These are phyloP conservation scores for Sinocyclocheilus anshuiensis DNA, from an alignment of 2,113 vertebrate genomes.

Conservation along the genomic window DNA sequence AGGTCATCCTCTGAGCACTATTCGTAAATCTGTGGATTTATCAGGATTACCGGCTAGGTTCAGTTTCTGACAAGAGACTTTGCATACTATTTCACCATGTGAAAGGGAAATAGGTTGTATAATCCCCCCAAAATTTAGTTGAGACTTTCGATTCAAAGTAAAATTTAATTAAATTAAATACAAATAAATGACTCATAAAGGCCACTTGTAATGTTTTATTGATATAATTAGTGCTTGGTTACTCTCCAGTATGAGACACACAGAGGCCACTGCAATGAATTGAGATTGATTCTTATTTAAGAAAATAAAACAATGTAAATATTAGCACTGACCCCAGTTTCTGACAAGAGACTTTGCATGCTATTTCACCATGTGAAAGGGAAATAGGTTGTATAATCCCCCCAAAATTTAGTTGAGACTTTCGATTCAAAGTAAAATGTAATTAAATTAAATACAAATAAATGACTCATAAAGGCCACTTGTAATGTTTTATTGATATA, in stretches of 20 bases:
- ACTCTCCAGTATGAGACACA: neutral
- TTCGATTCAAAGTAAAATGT: constrained; percentile 44
- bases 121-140: constrained; percentile 41
- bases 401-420: constrained; percentile 39
- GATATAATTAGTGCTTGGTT: constrained; percentile 25
- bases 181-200: constrained; percentile 38
- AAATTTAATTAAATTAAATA: constrained; percentile 51
- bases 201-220: constrained; percentile 38
- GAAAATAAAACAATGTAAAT: neutral
- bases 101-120: constrained; percentile 45
- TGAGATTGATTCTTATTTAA: neutral
- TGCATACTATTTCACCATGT: constrained; percentile 22
- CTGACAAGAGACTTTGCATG: constrained; percentile 28
- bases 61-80: constrained; percentile 41
- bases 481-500: constrained; percentile 40
- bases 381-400: constrained; percentile 39
- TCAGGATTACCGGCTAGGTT: constrained; percentile 49
- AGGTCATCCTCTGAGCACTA: constrained; percentile 46
- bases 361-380: constrained; percentile 38
- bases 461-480: constrained; percentile 36
- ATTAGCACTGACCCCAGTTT: constrained; percentile 22
- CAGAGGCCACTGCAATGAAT: neutral
- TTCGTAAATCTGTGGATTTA: constrained; percentile 50
- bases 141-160: constrained; percentile 39
- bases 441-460: constrained; percentile 50